phyloP scores from a whole-genome alignment of 2,113 vertebrate genomes.

The Bubalus kerabau region DNA sequence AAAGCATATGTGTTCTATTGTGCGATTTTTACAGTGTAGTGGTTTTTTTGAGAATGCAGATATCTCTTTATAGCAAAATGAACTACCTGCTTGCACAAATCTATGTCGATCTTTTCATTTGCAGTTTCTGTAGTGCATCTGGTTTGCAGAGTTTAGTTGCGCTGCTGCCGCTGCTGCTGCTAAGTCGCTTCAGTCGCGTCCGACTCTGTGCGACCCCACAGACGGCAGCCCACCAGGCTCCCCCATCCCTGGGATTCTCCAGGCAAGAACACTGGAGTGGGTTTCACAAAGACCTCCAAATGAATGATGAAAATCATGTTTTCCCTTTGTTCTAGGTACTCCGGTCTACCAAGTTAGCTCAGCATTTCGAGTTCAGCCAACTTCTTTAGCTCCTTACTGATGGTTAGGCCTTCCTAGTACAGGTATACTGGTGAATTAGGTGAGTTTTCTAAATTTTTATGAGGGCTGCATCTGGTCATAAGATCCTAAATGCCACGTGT shows the following conservation, averaged over 20 bases:
- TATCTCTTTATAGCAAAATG: background rate
- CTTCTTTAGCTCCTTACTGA: background rate
- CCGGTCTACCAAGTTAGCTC: background rate
- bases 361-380: conserved; percentile 3
- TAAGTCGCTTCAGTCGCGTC: too few species aligned
- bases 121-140: background rate
- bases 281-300: background rate
- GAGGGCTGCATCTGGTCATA: background rate
- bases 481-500: background rate
- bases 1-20: background rate
- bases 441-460: conserved; percentile 14
- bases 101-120: conserved; percentile 1
- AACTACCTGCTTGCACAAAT: background rate
- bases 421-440: background rate
- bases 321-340: background rate
- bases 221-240: too few species aligned
- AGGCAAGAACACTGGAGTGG: too few species aligned
- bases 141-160: conserved; percentile 1
- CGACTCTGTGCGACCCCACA: too few species aligned
- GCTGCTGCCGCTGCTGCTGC: background rate
- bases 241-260: too few species aligned
- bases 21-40: background rate
- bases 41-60: background rate
- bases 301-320: background rate
- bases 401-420: conserved; percentile 23